A percentile compares a stretch with the other conserved stretches of the same genome.
These are phyloP conservation scores for Cheilosia vulpina DNA, from an alignment of 2,888 invertebrate species.

Conservation along the genomic window DNA sequence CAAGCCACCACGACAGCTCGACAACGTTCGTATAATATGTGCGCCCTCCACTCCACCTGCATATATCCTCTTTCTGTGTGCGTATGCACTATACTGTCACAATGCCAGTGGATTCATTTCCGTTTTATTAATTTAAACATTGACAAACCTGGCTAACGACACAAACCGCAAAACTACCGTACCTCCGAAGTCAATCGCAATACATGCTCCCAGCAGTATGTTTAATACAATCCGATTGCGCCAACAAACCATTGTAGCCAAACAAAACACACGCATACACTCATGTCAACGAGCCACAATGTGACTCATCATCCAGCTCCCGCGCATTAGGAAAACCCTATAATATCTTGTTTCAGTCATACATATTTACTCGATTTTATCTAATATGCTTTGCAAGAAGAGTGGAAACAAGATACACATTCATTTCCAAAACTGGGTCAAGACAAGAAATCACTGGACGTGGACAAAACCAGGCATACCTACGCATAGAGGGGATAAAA, in stretches of 20 bases:
- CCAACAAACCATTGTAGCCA: constrained; percentile 39
- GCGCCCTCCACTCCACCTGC: background rate
- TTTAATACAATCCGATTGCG: constrained; percentile 28
- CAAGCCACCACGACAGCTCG: background rate
- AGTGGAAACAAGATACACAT: constrained; percentile 36
- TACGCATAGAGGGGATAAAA: constrained; percentile 2
- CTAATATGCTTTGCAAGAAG: constrained; percentile 8
- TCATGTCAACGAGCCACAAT: constrained; percentile 30
- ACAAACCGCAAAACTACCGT: constrained; percentile 59
- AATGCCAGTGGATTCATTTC: constrained; percentile 52
- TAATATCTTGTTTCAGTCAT: constrained; percentile 45
- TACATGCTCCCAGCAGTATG: constrained; percentile 30
- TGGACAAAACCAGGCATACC: background rate
- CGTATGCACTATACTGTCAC: background rate
- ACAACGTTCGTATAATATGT: constrained; percentile 7
- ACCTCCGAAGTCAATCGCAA: constrained; percentile 24
- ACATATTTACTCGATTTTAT: constrained; percentile 17
- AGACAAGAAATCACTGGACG: constrained; percentile 28
- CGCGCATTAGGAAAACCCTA: constrained; percentile 68
- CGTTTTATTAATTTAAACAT: constrained; percentile 64
- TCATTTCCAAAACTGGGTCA: constrained; percentile 57
- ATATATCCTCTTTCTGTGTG: background rate
- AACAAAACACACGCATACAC: constrained; percentile 42
- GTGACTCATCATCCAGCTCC: constrained; percentile 62
- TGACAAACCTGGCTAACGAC: constrained; percentile 55